Base-by-base conservation (phyloP, 2,797 vertebrate species). In the Menidia menidia region DNA sequence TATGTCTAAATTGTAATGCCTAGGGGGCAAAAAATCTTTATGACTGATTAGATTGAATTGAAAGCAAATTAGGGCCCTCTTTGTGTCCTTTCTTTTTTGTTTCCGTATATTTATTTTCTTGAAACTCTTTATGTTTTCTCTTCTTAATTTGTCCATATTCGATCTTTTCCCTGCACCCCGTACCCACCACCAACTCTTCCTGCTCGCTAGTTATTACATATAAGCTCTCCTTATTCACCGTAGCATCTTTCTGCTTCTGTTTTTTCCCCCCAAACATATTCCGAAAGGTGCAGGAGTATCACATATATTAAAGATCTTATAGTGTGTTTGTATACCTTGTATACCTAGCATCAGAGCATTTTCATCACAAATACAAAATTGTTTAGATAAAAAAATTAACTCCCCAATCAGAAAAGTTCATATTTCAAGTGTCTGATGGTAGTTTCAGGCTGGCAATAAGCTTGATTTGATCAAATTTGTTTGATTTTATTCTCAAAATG, bases 1-100 rank as follows among this genome's bases (percentile, higher is more conserved):
- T 50, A 44, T 68, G 41, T 77, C 16, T 48, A 60, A 70, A 75
- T 75, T 71, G 33, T 19, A 43, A 50, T 33, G 15, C 41, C 50
- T 51, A 5, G 9, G 31, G 16, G 42, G 25, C 39, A 35, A 6
- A 51, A 62, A 57, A 18, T 16, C 48, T 44, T 50, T 19, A 51
- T 53, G 39, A 30, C 15, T 61, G 44, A 64, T 66, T 70, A 50
- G 55, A 65, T 48, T 75, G 15, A 64, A 54, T 32, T 58, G 43
- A 57, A 70, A 64, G 60, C 35, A 74, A 62, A 59, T 63, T 47
- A 14, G 61, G 18, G 13, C 33, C 30, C 48, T 64, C 4, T 16
- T 4, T 41, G 7, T 25, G 25, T 25, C 25, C 25, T 58, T 61
- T 19, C 6, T 15, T 45, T 25, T 52, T 25, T 45, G 41, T 19